These are phyloP conservation scores for Ganaspis sp. DNA, from an alignment of 1,140 invertebrate species.

Conservation along the genomic window DNA sequence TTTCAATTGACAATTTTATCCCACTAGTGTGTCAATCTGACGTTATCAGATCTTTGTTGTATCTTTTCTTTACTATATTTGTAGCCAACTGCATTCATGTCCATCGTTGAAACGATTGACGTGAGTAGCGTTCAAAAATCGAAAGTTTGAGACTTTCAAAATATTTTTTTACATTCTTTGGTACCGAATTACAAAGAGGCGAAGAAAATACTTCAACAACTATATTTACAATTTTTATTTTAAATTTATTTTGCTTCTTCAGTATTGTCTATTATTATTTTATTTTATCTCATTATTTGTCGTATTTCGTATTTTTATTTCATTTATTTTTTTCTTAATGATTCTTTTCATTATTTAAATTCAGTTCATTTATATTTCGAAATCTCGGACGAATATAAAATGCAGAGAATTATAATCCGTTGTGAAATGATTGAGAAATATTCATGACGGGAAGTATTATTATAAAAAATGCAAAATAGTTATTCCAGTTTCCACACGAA, in stretches of 20 bases:
- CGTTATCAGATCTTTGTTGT: slow-evolving; percentile 22
- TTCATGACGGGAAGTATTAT: background rate
- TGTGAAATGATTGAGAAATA: slow-evolving; percentile 1
- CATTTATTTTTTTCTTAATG: background rate
- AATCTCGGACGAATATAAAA: background rate
- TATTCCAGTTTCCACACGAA: background rate
- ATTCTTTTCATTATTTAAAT: background rate
- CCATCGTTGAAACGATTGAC: background rate
- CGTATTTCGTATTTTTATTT: background rate
- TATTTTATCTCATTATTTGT: too few species aligned
- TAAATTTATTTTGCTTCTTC: too few species aligned
- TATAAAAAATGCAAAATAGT: background rate
- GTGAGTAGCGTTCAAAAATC: background rate
- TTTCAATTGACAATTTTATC: slow-evolving; percentile 29
- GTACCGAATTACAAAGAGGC: too few species aligned
- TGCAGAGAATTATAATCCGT: background rate
- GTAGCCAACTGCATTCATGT: background rate
- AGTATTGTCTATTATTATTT: too few species aligned
- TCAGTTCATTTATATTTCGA: background rate
- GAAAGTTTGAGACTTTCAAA: background rate
- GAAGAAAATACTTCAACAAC: too few species aligned
- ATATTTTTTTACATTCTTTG: background rate
- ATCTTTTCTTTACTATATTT: background rate
- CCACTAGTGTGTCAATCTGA: background rate
- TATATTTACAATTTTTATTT: too few species aligned